These are phyloP conservation scores for Aulostomus chinensis DNA, from an alignment of 2,797 vertebrate species.

Conservation along the genomic window DNA sequence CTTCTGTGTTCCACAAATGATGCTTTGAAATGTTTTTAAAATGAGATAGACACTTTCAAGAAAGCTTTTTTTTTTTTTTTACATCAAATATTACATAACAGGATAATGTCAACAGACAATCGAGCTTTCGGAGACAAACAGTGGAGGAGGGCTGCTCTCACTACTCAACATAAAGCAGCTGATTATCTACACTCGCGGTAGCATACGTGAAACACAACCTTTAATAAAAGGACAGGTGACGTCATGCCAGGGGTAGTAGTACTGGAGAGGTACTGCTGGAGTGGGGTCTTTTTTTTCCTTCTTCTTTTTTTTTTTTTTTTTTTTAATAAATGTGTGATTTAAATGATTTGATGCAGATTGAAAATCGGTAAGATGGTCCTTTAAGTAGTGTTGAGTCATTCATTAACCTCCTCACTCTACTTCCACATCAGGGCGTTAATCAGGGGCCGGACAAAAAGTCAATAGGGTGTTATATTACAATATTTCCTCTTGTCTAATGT, in stretches of 20 bases:
- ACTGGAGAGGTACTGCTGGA: no score
- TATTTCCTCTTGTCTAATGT: constrained; percentile 55
- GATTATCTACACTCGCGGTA: not conserved
- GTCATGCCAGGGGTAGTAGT: not conserved
- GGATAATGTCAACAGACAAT: constrained; percentile 7
- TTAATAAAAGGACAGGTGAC: not conserved
- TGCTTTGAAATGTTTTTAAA: no score
- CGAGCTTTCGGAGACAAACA: not conserved
- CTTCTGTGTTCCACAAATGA: no score
- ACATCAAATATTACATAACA: no score
- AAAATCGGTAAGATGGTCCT: constrained; percentile 44
- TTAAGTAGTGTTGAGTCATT: constrained; percentile 41
- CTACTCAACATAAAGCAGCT: not conserved
- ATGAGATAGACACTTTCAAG: no score
- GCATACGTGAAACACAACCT: not conserved
- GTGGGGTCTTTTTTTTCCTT: no score
- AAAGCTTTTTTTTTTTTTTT: no score
- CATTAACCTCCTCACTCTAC: constrained; percentile 44
- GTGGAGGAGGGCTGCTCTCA: not conserved
- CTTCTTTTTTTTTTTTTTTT: not conserved
- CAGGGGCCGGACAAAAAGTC: constrained; percentile 44
- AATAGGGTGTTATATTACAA: constrained; percentile 54
- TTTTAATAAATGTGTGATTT: constrained; percentile 22
- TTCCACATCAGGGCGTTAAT: constrained; percentile 53
- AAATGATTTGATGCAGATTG: constrained; percentile 37